phyloP scores from a whole-genome alignment of 2,113 vertebrate species.

The Grammomys dolichurus region DNA sequence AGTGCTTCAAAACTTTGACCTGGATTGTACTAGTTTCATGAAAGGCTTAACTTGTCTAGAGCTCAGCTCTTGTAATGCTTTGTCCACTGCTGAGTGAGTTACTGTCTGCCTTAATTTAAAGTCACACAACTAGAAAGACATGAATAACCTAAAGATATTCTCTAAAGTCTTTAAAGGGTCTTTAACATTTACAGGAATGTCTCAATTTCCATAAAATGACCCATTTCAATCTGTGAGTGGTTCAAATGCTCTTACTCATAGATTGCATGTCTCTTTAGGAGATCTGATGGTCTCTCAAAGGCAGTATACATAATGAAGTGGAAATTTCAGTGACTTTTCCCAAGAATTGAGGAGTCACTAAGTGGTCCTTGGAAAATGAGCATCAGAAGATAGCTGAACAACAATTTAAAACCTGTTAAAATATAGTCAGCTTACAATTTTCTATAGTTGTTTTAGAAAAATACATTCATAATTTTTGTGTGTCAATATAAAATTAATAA shows the following conservation, averaged over 20 bases:
- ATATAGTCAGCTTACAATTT: neutral
- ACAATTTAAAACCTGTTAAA: neutral
- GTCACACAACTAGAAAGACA: neutral
- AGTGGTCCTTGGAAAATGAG: conserved; percentile 47
- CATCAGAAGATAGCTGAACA: neutral
- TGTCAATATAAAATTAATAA: neutral
- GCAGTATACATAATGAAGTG: neutral
- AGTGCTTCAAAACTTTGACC: neutral
- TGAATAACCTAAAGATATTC: conserved; percentile 60
- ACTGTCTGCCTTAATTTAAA: conserved; percentile 12
- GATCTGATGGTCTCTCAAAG: conserved; percentile 8
- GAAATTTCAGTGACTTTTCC: conserved; percentile 72
- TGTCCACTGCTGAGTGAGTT: conserved; percentile 17
- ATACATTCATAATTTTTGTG: neutral
- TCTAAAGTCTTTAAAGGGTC: conserved; percentile 59
- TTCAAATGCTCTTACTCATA: conserved; percentile 70
- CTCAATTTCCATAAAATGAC: conserved; percentile 65
- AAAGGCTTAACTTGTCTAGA: neutral
- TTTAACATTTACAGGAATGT: conserved; percentile 79
- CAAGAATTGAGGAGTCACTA: conserved; percentile 41
- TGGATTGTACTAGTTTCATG: neutral
- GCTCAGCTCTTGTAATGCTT: neutral
- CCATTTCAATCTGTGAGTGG: conserved; percentile 50
- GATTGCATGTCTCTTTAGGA: conserved; percentile 60
- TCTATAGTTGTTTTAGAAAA: neutral